Conservation (phyloP, 1,140 invertebrate genomes). For the Cydia amplana region DNA sequence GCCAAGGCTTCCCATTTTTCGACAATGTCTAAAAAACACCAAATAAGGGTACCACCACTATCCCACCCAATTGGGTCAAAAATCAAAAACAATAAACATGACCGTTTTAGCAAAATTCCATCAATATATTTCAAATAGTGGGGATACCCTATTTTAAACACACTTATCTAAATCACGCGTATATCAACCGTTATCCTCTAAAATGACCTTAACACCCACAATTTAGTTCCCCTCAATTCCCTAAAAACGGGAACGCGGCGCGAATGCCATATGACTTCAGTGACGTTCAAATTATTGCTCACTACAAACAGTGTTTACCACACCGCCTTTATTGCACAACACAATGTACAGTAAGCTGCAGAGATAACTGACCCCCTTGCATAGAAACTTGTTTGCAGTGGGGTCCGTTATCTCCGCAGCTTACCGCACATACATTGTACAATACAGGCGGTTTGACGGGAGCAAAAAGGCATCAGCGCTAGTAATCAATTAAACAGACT, state of each 20-base stretch:
- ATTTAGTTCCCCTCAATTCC: no score
- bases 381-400: no score
- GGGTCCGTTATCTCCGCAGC: no score
- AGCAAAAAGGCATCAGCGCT: no score
- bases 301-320: not conserved
- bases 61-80: not conserved
- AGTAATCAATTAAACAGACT: no score
- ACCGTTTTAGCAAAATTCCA: not conserved
- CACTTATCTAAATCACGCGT: not conserved
- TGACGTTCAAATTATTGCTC: not conserved
- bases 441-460: no score
- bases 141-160: not conserved
- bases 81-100: not conserved
- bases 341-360: no score
- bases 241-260: not conserved
- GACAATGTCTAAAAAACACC: not conserved
- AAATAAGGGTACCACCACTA: slow-evolving; percentile 4
- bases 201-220: not conserved
- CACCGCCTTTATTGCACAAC: no score
- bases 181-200: not conserved
- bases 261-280: not conserved
- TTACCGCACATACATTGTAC: no score
- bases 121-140: not conserved
- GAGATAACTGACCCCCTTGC: no score
- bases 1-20: not conserved